phyloP scores from a whole-genome alignment of 1,140 invertebrate species.

The Aphidius ervi region DNA sequence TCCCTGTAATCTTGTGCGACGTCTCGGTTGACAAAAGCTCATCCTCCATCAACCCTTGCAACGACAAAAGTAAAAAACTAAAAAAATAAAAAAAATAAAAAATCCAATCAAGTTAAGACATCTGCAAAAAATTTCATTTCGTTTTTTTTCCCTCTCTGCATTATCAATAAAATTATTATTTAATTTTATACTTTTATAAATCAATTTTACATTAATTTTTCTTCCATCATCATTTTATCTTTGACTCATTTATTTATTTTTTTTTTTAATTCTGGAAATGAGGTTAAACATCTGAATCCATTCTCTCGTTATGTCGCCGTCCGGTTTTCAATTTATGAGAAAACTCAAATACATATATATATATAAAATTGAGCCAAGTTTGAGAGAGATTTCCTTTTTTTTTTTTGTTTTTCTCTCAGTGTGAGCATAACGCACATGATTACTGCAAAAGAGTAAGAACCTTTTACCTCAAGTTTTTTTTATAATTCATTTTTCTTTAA shows the following conservation, averaged over 20 bases:
- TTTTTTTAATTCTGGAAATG: conserved; percentile 8
- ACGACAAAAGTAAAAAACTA: too few relatives aligned
- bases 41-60: neutral
- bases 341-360: neutral
- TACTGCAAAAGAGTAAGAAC: neutral
- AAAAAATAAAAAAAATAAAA: too few relatives aligned
- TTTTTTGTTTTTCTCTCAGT: too few relatives aligned
- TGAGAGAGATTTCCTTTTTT: too few relatives aligned
- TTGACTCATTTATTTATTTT: neutral
- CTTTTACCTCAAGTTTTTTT: too few relatives aligned
- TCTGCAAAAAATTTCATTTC: neutral
- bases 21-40: conserved; percentile 8
- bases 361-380: too few relatives aligned
- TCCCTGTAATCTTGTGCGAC: conserved; percentile 4
- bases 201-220: conserved; percentile 5
- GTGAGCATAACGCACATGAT: neutral
- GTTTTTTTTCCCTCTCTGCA: neutral
- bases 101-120: too few relatives aligned
- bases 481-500: too few relatives aligned
- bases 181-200: conserved; percentile 4
- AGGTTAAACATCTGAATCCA: conserved; percentile 19
- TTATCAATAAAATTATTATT: too few relatives aligned
- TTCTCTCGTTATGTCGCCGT: conserved; percentile 8
- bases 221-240: neutral
- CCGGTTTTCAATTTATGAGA: conserved; percentile 6